Evolutionary conservation across 2,888 invertebrate species (phyloP).

Genomic region (Tetranychus truncatus): DNA sequence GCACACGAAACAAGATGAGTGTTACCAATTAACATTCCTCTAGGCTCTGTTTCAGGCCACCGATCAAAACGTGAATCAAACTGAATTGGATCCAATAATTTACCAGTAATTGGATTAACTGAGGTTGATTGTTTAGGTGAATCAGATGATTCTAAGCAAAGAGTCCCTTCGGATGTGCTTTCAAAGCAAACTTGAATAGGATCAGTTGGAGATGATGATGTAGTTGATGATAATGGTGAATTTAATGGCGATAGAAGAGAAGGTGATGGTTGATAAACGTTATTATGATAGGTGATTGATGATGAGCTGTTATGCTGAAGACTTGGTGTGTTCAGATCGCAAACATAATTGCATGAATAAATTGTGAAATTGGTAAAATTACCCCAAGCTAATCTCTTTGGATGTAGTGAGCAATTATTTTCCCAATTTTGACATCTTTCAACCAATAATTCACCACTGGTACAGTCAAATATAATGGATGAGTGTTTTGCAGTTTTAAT

Average conservation of each 20-base stretch:
- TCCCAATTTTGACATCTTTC: conserved; percentile 28
- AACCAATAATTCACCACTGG: conserved; percentile 24
- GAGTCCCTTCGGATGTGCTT: conserved; percentile 16
- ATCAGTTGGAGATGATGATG: conserved; percentile 13
- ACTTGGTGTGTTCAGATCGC: conserved; percentile 6
- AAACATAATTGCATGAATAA: conserved; percentile 25
- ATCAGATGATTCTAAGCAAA: conserved; percentile 16
- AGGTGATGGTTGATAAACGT: neutral
- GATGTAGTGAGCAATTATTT: conserved; percentile 22
- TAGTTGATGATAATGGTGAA: neutral
- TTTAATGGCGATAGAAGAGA: neutral
- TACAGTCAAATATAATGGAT: conserved; percentile 27
- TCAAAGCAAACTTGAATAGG: conserved; percentile 25
- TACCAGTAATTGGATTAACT: neutral
- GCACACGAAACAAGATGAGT: conserved; percentile 21
- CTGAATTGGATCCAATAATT: conserved; percentile 18
- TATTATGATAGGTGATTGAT: neutral
- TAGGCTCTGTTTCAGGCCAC: conserved; percentile 24
- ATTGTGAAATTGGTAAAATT: conserved; percentile 23
- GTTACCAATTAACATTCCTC: conserved; percentile 19
- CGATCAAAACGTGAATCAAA: conserved; percentile 24
- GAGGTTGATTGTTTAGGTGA: neutral
- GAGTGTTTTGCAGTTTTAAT: conserved; percentile 24
- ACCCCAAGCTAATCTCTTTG: conserved; percentile 18
- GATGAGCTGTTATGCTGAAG: neutral